Evolutionary conservation across 1,140 invertebrate species (phyloP), one percentile per base, ranked within the genome.

Genomic region (Rhopalosiphum maidis): DNA sequence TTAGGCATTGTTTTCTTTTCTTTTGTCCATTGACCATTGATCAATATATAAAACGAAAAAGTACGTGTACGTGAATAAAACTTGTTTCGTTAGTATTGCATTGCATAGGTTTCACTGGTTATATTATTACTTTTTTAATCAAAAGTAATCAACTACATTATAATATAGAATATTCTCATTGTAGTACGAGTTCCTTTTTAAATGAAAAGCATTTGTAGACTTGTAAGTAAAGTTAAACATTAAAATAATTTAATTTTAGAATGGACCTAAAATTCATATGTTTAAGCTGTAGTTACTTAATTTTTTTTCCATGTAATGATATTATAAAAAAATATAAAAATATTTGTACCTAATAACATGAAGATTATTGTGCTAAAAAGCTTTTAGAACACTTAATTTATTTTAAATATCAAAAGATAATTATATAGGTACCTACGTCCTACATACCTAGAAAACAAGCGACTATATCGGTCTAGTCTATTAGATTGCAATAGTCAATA

Each of bases 21-120:
- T 90, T 90, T 90, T 90, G 37, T 90, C 46, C 89, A 37, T 90
- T 90, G 37, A 30, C 60, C 89, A 37, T 60, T 60, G 89, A 41
- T 68, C 89, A 90, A n/a, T 60, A 18, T 48, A 89, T 89, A 30
- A 4, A 22, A 22, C 43, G 18, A 77, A 68, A 68, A 68, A 86
- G 6, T 83, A 21, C 23, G 43, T 86, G 23, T 86, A 86, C 15
- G 11, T 15, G 43, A 89, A 55, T 23, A 89, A 55, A 89, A 55
- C 88, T 55, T n/a, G 35, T 89, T 89, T 89, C 46, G 23, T 54
- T 89, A 55, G 21, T 89, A 55, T 55, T 89, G 48, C 86, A 51
- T 88, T 89, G 22, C 51, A 89, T 8, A n/a, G 51, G 51, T 23
- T 89, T 89, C 88, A 25, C 8, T 89, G 23, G 51, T 37, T 55